Evolutionary conservation across 2,797 vertebrate species (phyloP), one percentile per base, ranked within the genome.

Genomic region (Phrynocephalus vlangalii): DNA sequence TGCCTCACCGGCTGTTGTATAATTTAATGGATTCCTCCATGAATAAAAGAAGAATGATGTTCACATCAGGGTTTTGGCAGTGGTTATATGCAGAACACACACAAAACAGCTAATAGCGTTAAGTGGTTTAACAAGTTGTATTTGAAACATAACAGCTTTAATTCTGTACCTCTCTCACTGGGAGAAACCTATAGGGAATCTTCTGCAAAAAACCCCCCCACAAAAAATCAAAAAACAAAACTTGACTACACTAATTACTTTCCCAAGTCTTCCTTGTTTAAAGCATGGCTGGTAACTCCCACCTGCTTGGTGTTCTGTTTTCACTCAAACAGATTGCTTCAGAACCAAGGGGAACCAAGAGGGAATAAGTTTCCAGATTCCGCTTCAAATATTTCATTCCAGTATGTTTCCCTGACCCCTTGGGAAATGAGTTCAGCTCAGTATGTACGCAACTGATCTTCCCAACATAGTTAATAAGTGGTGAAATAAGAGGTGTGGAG

Each of bases 231-330:
- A 44, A 44, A 3, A 44, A 44, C 3, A 44, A 5, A 44, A 3
- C 38, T 44, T 44, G 38, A 33, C 48, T 30, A 68, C 48, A n/a
- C 68, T 81, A 73, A 86, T 86, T 86, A 80, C 78, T 81, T 86
- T 73, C 78, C 68, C 33, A n/a, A 63, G 78, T 80, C 66, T 72
- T 72, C 24, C 5, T 86, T 63, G 30, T 33, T 63, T n/a, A 80
- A 86, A 86, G 85, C 5, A 16, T 80, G 78, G 72, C 44, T 68
- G 63, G 9, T 1, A 1, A 22, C 13, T 5, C 7, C 44, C 8
- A 15, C 56, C 11, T 3, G 6, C 30, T 85, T 78, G 28, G 60
- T 50, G 44, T 38, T 8, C 1, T 44, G 85, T 68, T 15, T 60
- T 72, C 50, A 60, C 8, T 44, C 13, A 86, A 72, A 86, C 6